Base-by-base conservation (phyloP, 1,140 invertebrate species). In the Trachymyrmex cornetzi region DNA sequence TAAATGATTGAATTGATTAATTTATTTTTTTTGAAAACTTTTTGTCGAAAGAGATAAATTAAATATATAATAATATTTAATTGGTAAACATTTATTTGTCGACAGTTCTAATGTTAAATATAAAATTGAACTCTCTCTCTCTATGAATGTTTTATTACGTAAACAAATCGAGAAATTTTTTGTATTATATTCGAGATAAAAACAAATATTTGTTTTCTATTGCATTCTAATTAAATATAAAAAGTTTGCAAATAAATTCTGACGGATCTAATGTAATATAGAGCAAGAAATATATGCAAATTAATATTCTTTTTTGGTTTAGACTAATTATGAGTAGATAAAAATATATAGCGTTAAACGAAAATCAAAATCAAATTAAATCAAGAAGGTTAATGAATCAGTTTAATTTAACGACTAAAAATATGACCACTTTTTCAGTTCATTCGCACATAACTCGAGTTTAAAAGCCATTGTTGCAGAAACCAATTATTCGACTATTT, bases 401-500 rank as follows among this genome's bases (percentile, higher is more conserved):
- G 6, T 71, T 71, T 44, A 81, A 71, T 81, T 59, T 16, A n/a
- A 59, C 3, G 14, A 22, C 16, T 55, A 67, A 38, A 81, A 57
- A 69, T 81, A 67, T 27, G n/a, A 24, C 19, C 27, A 24, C 22
- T 69, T 81, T 81, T 71, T 81, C 22, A 53, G 5, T 69, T 9
- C n/a, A 71, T 38, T 81, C 16, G n/a, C 66, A 71, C 22, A 81
- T 12, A 71, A 34, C 16, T 16, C 16, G 6, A 81, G n/a, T 81
- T 81, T 71, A 57, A 81, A 57, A 71, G 44, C 48, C n/a, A 71
- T 71, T 71, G 30, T 71, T 22, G 4, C 16, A 27, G 30, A 71
- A 66, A 50, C 27, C 19, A 79, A 71, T 81, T 71, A 81, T 55
- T 44, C 22, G 22, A 57, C 22, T 81, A 57, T 81, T 69, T 71